Evolutionary conservation across 2,888 invertebrate genomes (phyloP).

Genomic region (Atethmia centrago): DNA sequence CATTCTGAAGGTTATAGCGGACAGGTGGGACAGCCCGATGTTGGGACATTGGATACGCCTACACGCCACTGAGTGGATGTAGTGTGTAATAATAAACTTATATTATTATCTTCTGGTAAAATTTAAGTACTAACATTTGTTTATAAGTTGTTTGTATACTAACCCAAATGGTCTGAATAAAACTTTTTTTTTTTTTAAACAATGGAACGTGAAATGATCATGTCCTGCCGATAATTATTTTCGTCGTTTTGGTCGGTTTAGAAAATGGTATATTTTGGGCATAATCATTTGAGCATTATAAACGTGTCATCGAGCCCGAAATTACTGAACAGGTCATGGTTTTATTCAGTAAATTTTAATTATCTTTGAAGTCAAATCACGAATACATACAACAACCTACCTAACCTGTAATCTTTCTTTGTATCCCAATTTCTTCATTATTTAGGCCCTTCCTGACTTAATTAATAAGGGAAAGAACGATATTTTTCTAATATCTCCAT

Average conservation of each 20-base stretch:
- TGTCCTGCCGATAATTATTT: neutral
- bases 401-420: conserved; percentile 19
- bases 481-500: conserved; percentile 37
- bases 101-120: no score
- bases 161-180: no score
- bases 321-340: neutral
- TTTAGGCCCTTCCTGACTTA: conserved; percentile 37
- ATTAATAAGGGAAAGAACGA: conserved; percentile 39
- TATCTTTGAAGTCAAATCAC: neutral
- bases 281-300: neutral
- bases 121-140: no score
- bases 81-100: no score
- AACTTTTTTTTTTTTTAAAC: no score
- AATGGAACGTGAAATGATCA: no score
- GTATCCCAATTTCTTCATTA: conserved; percentile 24
- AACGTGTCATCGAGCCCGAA: neutral
- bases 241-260: neutral
- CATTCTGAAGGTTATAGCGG: no score
- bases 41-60: no score
- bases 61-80: no score
- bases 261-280: conserved; percentile 10
- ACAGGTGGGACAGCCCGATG: no score
- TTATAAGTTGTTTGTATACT: no score
- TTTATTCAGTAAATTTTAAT: conserved; percentile 5
- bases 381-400: neutral